These are phyloP conservation scores for Scaptomyza flava DNA, from an alignment of 2,888 invertebrate genomes.

Conservation along the genomic window DNA sequence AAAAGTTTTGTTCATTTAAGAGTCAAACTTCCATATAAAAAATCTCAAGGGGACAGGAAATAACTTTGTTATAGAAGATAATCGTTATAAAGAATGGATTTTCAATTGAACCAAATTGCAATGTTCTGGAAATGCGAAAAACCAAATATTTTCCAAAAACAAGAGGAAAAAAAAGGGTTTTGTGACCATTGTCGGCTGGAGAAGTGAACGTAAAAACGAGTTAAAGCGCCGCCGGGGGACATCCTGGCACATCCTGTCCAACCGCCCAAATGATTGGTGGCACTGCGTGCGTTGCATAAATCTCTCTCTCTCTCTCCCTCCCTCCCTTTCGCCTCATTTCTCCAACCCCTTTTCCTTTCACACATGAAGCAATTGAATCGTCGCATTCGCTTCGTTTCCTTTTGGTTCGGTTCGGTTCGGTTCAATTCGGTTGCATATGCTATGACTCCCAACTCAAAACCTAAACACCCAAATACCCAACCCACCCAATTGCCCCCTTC, in stretches of 20 bases:
- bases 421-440: conserved; percentile 43
- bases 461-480: neutral
- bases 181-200: neutral
- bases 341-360: neutral
- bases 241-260: conserved; percentile 21
- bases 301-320: conserved; percentile 2
- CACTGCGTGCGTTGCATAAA: conserved; percentile 54
- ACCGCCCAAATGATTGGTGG: conserved; percentile 51
- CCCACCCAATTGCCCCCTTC: conserved; percentile 12
- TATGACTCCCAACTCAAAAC: conserved; percentile 5
- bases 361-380: conserved; percentile 28
- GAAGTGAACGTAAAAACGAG: conserved; percentile 22
- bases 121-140: too few species aligned
- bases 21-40: too few species aligned
- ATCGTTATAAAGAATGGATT: too few species aligned
- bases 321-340: conserved; percentile 1
- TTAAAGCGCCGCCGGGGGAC: conserved; percentile 34
- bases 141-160: too few species aligned
- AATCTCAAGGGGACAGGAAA: too few species aligned
- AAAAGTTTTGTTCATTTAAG: too few species aligned
- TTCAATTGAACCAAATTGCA: too few species aligned
- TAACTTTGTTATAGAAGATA: too few species aligned
- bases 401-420: neutral
- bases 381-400: conserved; percentile 8
- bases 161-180: neutral